Evolutionary conservation across 2,888 invertebrate species (phyloP), one percentile per base, ranked within the genome.

Genomic region (Leptopterna dolabrata): DNA sequence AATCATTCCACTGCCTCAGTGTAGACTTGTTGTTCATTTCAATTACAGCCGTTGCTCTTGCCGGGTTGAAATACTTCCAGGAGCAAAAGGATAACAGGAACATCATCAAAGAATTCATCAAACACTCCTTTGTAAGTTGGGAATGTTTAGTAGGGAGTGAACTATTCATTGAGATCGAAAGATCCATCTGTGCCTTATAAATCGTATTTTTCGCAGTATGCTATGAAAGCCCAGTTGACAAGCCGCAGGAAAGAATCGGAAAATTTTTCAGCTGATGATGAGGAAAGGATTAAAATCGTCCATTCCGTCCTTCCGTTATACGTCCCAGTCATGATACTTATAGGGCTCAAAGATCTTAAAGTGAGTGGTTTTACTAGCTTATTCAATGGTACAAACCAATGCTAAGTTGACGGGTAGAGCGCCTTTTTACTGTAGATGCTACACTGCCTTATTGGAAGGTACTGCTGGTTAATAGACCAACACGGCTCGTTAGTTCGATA

Each of bases 271-370:
- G 36, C 70, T 16, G 43, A 70, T 36, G 83, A 83, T 27, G 29
- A 63, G 43, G 83, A 83, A 71, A 83, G 83, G 45, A 83, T 83
- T n/a, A 83, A 83, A 71, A 47, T 83, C 0, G 41, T 83, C 7
- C 83, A 83, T 19, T 83, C 83, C 7, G 71, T 71, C 7, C 19
- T 71, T n/a, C 63, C 71, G 14, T 29, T 83, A 16, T 83, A 83
- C 16, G 70, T 83, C 3, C 83, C 83, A 4, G 83, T 83, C 16
- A 83, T 83, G 4, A 83, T 83, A 11, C 83, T 83, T 19, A 83
- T 83, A 13, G 83, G 83, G 24, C 83, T 83, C 36, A 83, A 83
- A 36, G 83, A 83, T 71, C 30, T 83, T n/a, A 83, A 83, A 83
- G 81, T 81, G 4, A 81, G 36, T 76, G n/a, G 19, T 41, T 4